phyloP scores from a whole-genome alignment of 2,888 invertebrate species.

The Thymelicus sylvestris region DNA sequence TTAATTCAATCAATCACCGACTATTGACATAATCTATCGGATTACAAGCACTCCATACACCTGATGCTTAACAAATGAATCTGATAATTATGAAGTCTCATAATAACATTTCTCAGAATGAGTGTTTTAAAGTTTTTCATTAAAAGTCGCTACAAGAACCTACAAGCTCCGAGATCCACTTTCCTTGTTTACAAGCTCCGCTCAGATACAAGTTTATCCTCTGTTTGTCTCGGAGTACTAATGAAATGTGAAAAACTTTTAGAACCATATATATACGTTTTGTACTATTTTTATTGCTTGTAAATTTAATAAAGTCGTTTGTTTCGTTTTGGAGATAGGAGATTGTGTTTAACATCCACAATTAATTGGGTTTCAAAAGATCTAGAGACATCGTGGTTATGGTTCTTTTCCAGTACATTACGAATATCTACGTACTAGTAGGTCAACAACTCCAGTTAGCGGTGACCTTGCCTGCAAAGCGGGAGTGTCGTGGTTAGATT shows the following conservation, averaged over 20 bases:
- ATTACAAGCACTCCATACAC: background rate
- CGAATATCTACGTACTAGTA: too few species aligned
- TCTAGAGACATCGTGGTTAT: too few species aligned
- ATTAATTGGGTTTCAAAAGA: too few species aligned
- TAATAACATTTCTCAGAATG: slow-evolving; percentile 5
- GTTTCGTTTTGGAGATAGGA: too few species aligned
- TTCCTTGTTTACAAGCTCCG: slow-evolving; percentile 39
- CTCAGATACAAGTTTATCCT: slow-evolving; percentile 11
- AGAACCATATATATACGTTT: background rate
- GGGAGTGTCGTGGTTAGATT: too few species aligned
- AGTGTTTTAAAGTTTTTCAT: slow-evolving; percentile 42
- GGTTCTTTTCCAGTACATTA: too few species aligned
- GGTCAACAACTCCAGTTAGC: too few species aligned
- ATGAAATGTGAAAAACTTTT: slow-evolving; percentile 16
- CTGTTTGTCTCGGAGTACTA: slow-evolving; percentile 14
- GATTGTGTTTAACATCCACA: too few species aligned
- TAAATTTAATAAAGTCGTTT: background rate
- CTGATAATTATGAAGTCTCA: background rate
- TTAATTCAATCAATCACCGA: background rate
- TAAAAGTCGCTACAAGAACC: slow-evolving; percentile 20
- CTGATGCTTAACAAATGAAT: background rate
- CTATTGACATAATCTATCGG: background rate
- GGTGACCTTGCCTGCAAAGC: too few species aligned
- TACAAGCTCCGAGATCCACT: slow-evolving; percentile 36
- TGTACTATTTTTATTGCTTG: background rate